Evolutionary conservation across 2,888 invertebrate genomes (phyloP), one percentile per base, ranked within the genome.

Genomic region (Stenichneumon culpator): DNA sequence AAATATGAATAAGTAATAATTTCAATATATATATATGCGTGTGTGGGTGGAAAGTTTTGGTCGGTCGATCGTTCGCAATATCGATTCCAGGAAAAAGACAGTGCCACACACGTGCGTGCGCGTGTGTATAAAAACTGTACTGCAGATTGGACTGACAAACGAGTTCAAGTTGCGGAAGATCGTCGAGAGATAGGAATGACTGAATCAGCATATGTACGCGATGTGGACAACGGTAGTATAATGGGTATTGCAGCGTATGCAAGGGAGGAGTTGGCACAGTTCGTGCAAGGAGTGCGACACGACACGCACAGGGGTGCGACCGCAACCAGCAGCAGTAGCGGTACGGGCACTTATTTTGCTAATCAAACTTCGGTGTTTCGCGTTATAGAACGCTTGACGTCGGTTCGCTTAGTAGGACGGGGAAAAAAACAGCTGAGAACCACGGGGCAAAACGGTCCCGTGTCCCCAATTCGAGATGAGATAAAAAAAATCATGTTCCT

Each of bases 281-380:
- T 63, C 28, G 28, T 63, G 63, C 63, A 63, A 14, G n/a, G 28
- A 28, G 63, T 32, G 63, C n/a, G 63, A 63, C 63, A 32, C 32
- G 28, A 7, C 63, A 63, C 63, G 63, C 63, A 63, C 63, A 63
- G 63, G 44, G 63, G 63, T 63, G 63, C 63, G 63, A 63, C 63
- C 63, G 28, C 25, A 14, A 25, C 57, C 44, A 16, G 44, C 14
- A 44, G 44, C 44, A 14, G 3, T 3, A 44, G 36, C 44, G 16
- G 44, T 16, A 16, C 44, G 44, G 44, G 14, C 44, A 16, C 14
- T 47, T 47, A 4, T 47, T 47, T 47, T 47, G 14, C 44, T 44
- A 44, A 44, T 44, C 44, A 44, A 44, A 44, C 44, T 14, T 44
- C 44, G 44, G 44, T 44, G 44, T 44, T 44, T 44, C 14, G 44